Percentiles rank a stretch among this genome's conserved stretches.
Conservation (phyloP, 1,140 invertebrate genomes). For the Cataglyphis hispanica region DNA sequence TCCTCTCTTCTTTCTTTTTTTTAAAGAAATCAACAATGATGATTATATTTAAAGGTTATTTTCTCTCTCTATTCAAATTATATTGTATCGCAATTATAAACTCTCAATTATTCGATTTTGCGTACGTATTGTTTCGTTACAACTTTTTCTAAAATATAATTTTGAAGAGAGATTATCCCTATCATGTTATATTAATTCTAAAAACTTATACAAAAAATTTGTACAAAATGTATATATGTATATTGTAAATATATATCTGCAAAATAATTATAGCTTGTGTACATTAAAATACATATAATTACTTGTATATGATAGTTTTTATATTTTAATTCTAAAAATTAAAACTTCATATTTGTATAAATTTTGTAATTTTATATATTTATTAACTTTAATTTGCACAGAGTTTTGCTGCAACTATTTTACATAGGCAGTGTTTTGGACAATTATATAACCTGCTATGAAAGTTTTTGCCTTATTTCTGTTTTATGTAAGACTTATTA, state of each 20-base stretch:
- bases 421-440: slow-evolving; percentile 27
- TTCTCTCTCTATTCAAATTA: neutral
- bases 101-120: neutral
- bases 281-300: too few species aligned
- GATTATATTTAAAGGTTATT: neutral
- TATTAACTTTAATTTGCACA: slow-evolving; percentile 42
- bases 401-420: neutral
- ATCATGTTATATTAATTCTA: neutral
- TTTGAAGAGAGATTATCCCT: too few species aligned
- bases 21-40: too few species aligned
- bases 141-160: neutral
- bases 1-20: too few species aligned
- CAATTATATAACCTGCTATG: neutral
- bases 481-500: neutral
- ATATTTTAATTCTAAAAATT: neutral
- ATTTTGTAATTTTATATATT: slow-evolving; percentile 25
- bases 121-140: neutral
- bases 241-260: too few species aligned
- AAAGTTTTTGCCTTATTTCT: neutral
- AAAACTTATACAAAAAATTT: too few species aligned
- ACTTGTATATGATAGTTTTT: neutral
- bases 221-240: too few species aligned
- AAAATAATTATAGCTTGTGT: neutral
- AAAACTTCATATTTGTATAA: neutral
- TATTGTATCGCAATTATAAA: neutral